Evolutionary conservation across 2,888 invertebrate species (phyloP).

Genomic region (Leptarthrus brevirostris): DNA sequence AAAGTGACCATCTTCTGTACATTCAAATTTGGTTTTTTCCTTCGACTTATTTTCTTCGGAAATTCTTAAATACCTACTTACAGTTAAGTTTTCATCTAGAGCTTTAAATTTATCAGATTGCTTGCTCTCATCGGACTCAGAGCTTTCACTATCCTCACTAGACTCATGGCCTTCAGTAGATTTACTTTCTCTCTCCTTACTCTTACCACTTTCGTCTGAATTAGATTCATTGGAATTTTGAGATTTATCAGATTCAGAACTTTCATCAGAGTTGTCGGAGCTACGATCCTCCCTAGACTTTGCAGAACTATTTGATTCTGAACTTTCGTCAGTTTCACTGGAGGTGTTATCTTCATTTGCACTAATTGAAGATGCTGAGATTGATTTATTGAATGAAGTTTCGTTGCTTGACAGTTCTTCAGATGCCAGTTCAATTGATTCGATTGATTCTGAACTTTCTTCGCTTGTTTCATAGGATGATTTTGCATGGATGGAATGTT

Average conservation of each 20-base stretch:
- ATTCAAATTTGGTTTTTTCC: conserved; percentile 49
- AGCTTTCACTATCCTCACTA: conserved; percentile 1
- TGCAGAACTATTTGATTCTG: not conserved
- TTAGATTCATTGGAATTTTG: not conserved
- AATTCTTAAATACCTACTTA: not conserved
- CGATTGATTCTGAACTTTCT: conserved; percentile 13
- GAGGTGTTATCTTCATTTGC: not conserved
- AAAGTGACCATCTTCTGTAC: conserved; percentile 53
- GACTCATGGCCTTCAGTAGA: conserved; percentile 27
- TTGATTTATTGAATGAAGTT: no score
- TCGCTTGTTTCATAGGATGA: conserved; percentile 33
- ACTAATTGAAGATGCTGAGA: no score
- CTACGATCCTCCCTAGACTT: not conserved
- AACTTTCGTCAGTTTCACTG: conserved; percentile 1
- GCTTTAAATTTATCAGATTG: no score
- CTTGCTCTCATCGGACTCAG: not conserved
- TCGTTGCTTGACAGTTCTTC: not conserved
- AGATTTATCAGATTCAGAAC: conserved; percentile 6
- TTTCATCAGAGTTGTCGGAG: conserved; percentile 1
- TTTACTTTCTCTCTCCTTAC: not conserved
- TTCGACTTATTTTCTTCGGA: not conserved
- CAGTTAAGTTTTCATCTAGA: conserved; percentile 12
- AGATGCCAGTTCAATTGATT: not conserved
- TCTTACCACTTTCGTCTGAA: not conserved
- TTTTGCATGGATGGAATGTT: no score